Evolutionary conservation across 2,113 vertebrate genomes (phyloP).

Genomic region (Delphinus delphis): DNA sequence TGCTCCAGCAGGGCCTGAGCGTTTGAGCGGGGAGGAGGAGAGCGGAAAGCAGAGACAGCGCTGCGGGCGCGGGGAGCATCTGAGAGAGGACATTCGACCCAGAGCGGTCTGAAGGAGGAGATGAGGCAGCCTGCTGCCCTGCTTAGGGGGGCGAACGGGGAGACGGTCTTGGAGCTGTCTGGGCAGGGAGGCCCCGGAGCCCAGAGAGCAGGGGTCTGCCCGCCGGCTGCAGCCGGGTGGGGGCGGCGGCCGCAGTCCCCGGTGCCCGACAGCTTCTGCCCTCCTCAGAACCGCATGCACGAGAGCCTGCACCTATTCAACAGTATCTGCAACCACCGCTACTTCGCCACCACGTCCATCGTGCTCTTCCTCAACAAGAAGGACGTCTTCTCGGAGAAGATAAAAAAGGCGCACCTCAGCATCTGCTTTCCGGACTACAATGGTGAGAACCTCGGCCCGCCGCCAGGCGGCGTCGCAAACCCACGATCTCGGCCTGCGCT

Average conservation of each 20-base stretch:
- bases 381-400: constrained; percentile 96
- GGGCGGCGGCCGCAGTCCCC: neutral
- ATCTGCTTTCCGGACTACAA: constrained; percentile 99
- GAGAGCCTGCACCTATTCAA: constrained; percentile 99
- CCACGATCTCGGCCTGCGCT: accelerated
- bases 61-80: neutral
- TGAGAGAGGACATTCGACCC: neutral
- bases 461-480: neutral
- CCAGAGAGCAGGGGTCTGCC: neutral
- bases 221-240: neutral
- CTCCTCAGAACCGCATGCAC: constrained; percentile 95
- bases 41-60: neutral
- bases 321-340: constrained; percentile 99
- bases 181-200: neutral
- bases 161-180: neutral
- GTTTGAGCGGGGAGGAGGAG: neutral
- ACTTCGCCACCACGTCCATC: constrained; percentile 96
- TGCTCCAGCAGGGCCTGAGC: neutral
- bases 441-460: constrained; percentile 82
- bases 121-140: neutral
- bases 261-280: neutral
- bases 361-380: constrained; percentile 99
- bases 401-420: constrained; percentile 97
- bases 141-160: no score
- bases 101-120: neutral